Base-by-base conservation (phyloP, 2,888 invertebrate genomes). In the Morpho achilles region DNA sequence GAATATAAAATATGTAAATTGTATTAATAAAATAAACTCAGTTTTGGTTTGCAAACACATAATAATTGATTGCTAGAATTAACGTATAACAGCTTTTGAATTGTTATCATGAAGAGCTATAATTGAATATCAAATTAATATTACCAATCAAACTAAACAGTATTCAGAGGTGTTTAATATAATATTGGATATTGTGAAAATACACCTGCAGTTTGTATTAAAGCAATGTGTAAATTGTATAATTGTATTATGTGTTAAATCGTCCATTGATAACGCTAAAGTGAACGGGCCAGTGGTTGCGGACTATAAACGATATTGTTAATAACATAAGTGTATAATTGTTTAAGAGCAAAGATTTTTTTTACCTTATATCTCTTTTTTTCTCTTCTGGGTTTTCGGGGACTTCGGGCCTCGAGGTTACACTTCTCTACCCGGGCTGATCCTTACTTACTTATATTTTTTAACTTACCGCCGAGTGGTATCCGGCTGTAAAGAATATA, bases 91-190 rank as follows among this genome's bases (percentile, higher is more conserved):
- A 42, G 41, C 22, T 7, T 16, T 50, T 50, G 5, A 42, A 23
- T 32, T 42, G 41, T 9, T 9, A 9, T 22, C 41, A 22, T 22
- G 10, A 52, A 32, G 52, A 44, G 32, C 32, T 45, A 32, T 7
- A 52, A 32, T 52, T 44, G 44, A 52, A 52, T 44, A 50, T 23
- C 50, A 7, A 50, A 50, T 50, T 32, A 39, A 32, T 44, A 44
- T 10, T 39, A 49, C 39, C 49, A 40, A 40, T 49, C 41, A 10
- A 44, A 32, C 43, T 23, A 51, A 32, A 52, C 32, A 52, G 42
- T 51, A 42, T 44, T 42, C 10, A 8, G 52, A 22, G 32, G 32
- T 52, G 52, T 52, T 51, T 5, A 44, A 44, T 51, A 51, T 51
- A 44, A 44, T 39, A 52, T 44, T 44, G 52, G 43, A 52, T 32